These are phyloP conservation scores for Euplexia lucipara DNA, from an alignment of 2,888 invertebrate species.

Conservation along the genomic window DNA sequence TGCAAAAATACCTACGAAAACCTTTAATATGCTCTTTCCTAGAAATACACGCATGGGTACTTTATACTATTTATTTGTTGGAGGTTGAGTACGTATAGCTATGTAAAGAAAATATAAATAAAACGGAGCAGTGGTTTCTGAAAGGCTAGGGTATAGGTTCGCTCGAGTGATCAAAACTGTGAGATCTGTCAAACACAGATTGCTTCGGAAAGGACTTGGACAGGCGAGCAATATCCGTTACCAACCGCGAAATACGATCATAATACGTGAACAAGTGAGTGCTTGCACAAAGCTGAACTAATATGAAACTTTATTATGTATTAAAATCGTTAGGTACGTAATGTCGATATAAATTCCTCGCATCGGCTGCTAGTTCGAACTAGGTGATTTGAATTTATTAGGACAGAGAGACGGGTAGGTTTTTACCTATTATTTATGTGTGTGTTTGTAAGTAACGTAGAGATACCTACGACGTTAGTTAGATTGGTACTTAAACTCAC, in stretches of 20 bases:
- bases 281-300: constrained; percentile 45
- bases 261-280: constrained; percentile 61
- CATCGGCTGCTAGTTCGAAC: too few species aligned
- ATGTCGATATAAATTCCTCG: neutral
- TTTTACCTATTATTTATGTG: too few species aligned
- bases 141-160: constrained; percentile 72
- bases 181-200: constrained; percentile 84
- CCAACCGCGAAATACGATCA: constrained; percentile 70
- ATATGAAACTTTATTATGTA: constrained; percentile 43
- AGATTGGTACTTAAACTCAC: too few species aligned
- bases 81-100: constrained; percentile 36
- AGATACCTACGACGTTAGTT: too few species aligned
- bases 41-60: constrained; percentile 40
- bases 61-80: constrained; percentile 43
- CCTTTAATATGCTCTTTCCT: constrained; percentile 14
- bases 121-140: constrained; percentile 66
- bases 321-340: neutral
- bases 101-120: constrained; percentile 68
- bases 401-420: neutral
- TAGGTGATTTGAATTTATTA: neutral
- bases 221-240: constrained; percentile 76
- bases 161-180: constrained; percentile 81
- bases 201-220: constrained; percentile 78
- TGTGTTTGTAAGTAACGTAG: too few species aligned
- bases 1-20: constrained; percentile 6